Base-by-base conservation (phyloP, 2,113 vertebrate genomes). In the Willisornis vidua region DNA sequence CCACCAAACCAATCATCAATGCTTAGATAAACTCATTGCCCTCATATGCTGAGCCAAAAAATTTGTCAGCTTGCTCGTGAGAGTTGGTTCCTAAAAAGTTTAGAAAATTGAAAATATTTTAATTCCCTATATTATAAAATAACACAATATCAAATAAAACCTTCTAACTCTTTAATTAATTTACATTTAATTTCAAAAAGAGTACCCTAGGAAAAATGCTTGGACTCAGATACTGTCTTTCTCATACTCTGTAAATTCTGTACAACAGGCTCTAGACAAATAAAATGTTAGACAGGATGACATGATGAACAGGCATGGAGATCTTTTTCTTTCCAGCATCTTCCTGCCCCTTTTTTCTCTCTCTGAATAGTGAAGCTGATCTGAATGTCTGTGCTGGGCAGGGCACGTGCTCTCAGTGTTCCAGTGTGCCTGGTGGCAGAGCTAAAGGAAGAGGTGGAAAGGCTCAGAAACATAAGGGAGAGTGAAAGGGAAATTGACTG, bases 41-140 rank as follows among this genome's bases (percentile, higher is more conserved):
- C 18, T 92, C n/a, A 1, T 24, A 73, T 37, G 63, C 63, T 82
- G 84, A 97, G 62, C 35, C 87, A 90, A 87, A 61, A 18, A 20
- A 57, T 62, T 81, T 90, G 4, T 29, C 13, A 74, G 31, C 39
- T 88, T 58, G 35, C 12, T 25, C 67, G 62, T 86, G 66, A 75
- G 29, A 84, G 62, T 87, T 70, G 18, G 18, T 62, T 96, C 70
- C 48, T 75, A 48, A 73, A 94, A 79, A 52, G 49, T 76, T 86
- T 90, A 57, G 83, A 68, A 96, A 92, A 41, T 88, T 89, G 62
- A 83, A 96, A 92, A 86, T 54, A 86, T 81, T 89, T 94, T 82
- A 2, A 39, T 67, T 80, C 76, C n/a, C 68, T 88, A 14, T 82
- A 76, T 87, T 88, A 65, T 77, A 55, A 82, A 79, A 41, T 65